Evolutionary conservation across 2,888 invertebrate genomes (phyloP), one percentile per base, ranked within the genome.

Genomic region (Cylloceria caligata): DNA sequence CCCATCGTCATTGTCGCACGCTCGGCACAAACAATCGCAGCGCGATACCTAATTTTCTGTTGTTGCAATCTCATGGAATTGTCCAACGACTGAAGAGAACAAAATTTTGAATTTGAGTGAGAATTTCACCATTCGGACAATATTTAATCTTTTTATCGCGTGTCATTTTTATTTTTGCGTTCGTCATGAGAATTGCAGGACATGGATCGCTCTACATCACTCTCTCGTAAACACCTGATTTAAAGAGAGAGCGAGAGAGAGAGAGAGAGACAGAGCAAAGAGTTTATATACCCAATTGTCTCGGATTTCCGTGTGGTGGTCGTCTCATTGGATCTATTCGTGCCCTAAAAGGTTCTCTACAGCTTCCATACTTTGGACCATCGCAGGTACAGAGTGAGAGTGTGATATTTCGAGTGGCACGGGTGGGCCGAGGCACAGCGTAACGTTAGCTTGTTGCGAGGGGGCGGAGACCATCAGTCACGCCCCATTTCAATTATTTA

Each of bases 301-400:
- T 52, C 72, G 55, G 45, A 65, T 55, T 36, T 68, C 83, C 84
- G 57, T 84, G 75, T 68, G 75, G 85, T 86, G 84, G 84, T 84
- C 86, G 81, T 86, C 73, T 84, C 84, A 86, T 84, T 13, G 57
- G 47, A 80, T 79, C 30, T 60, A 60, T 60, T 87, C 88, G 86
- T 86, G 86, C 87, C 88, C 88, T 90, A 90, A 90, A 78, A 74
- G 64, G 65, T 34, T 79, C 86, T 87, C 86, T 88, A 89, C 85
- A 82, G 87, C 88, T 91, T 92, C 92, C 92, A 92, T 92, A 92
- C 92, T 92, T 92, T 92, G 92, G 92, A 91, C 90, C 91, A 85
- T 91, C 87, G 91, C 91, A 91, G 92, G 91, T 91, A 90, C 90
- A 91, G 91, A 91, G 91, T 89, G 90, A 92, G 92, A 91, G 91